Evolutionary conservation across 1,140 invertebrate species (phyloP).

Genomic region (Brachystomella parvula): DNA sequence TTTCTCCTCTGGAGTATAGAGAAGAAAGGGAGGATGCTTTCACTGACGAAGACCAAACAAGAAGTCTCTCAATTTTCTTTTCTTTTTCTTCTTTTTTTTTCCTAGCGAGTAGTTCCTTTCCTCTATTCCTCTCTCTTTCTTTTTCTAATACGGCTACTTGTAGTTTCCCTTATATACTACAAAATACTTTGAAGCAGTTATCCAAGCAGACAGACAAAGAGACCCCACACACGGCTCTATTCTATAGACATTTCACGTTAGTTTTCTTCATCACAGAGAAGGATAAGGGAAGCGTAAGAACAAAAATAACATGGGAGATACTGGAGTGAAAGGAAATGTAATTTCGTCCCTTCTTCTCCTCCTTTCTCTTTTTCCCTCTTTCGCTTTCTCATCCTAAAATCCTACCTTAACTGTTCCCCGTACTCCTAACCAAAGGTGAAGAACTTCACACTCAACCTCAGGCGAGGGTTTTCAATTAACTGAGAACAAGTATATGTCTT

Average conservation of each 20-base stretch:
- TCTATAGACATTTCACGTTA: not conserved
- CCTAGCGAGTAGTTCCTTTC: not conserved
- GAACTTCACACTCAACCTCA: not conserved
- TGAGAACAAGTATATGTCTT: not conserved
- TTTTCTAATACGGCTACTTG: slow-evolving; percentile 4
- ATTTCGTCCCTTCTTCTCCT: not conserved
- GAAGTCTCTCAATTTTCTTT: slow-evolving; percentile 3
- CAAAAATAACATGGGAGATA: not conserved
- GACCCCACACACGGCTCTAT: not conserved
- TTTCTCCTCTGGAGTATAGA: not conserved
- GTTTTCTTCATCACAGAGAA: not conserved
- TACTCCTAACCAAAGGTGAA: not conserved
- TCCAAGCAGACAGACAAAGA: not conserved
- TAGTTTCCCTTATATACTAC: not conserved
- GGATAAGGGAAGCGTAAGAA: not conserved
- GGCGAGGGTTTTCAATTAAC: not conserved
- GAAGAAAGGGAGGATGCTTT: not conserved
- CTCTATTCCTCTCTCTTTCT: not conserved
- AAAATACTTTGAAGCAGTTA: not conserved
- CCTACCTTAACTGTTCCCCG: no score
- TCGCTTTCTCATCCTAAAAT: no score
- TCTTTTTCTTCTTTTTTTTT: slow-evolving; percentile 1
- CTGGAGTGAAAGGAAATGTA: not conserved
- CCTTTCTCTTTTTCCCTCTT: not conserved
- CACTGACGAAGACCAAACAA: not conserved